Percentiles rank a stretch among this genome's conserved stretches.
Evolutionary conservation across 2,797 vertebrate species (phyloP).

Genomic region (Squalus acanthias): DNA sequence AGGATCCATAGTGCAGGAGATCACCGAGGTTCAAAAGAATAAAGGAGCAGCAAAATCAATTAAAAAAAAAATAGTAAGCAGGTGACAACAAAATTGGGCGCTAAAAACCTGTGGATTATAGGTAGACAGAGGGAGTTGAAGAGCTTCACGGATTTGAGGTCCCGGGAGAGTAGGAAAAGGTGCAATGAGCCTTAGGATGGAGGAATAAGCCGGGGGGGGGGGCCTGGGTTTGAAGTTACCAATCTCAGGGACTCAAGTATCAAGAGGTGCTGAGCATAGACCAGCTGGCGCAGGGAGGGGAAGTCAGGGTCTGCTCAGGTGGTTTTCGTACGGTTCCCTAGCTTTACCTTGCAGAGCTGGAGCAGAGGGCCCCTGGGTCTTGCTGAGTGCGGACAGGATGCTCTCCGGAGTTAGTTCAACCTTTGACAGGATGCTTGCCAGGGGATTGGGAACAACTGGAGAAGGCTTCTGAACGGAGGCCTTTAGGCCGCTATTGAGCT

Average conservation of each 20-base stretch:
- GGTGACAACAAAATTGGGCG: neutral
- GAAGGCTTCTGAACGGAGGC: conserved; percentile 51
- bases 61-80: neutral
- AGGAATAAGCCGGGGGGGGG: neutral
- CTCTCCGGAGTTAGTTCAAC: conserved; percentile 92
- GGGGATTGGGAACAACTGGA: conserved; percentile 58
- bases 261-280: neutral
- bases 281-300: neutral
- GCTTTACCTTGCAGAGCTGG: conserved; percentile 69
- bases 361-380: conserved; percentile 68
- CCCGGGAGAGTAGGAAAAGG: neutral
- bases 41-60: neutral
- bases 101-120: neutral
- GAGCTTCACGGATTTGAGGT: neutral
- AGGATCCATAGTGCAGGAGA: neutral
- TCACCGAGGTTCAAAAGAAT: neutral
- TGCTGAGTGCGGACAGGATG: conserved; percentile 84
- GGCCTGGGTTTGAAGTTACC: neutral
- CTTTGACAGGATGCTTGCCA: conserved; percentile 90
- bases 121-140: neutral
- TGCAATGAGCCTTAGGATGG: neutral
- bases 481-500: conserved; percentile 60
- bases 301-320: neutral
- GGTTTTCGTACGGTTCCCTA: neutral
- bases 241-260: neutral